Evolutionary conservation across 2,888 invertebrate species (phyloP).

Genomic region (Balanococcus diminutus): DNA sequence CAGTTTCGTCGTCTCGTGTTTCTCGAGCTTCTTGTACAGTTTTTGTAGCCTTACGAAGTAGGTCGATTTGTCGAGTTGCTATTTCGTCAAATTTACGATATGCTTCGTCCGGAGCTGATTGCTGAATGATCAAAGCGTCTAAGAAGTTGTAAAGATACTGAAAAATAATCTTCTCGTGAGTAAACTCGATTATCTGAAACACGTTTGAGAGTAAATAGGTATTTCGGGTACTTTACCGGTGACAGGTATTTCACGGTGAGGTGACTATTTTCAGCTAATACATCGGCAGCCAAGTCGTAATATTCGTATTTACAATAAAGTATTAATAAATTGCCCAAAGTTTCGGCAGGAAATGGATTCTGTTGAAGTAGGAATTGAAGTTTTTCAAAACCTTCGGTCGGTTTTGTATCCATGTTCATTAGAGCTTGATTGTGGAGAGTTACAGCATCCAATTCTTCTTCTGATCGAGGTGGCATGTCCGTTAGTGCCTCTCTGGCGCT

Average conservation of each 20-base stretch:
- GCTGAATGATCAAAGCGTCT: conserved; percentile 95
- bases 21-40: conserved; percentile 91
- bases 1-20: conserved; percentile 81
- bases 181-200: too few relatives aligned
- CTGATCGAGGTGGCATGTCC: conserved; percentile 90
- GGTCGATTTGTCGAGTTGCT: conserved; percentile 87
- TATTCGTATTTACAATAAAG: conserved; percentile 97
- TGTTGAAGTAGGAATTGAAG: conserved; percentile 92
- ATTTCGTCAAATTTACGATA: conserved; percentile 94
- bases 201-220: too few relatives aligned
- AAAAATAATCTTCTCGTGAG: conserved; percentile 57
- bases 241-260: conserved; percentile 93
- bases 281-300: conserved; percentile 96
- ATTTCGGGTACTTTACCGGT: conserved; percentile 67
- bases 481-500: conserved; percentile 85
- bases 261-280: conserved; percentile 95
- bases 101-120: conserved; percentile 95
- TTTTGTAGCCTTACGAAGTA: conserved; percentile 87
- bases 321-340: conserved; percentile 92
- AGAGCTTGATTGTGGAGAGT: conserved; percentile 97
- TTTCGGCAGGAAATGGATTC: conserved; percentile 96
- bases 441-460: conserved; percentile 96
- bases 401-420: conserved; percentile 84
- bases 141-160: conserved; percentile 92
- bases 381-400: conserved; percentile 93